Evolutionary conservation across 1,140 invertebrate genomes (phyloP).

Genomic region (Uloborus diversus): DNA sequence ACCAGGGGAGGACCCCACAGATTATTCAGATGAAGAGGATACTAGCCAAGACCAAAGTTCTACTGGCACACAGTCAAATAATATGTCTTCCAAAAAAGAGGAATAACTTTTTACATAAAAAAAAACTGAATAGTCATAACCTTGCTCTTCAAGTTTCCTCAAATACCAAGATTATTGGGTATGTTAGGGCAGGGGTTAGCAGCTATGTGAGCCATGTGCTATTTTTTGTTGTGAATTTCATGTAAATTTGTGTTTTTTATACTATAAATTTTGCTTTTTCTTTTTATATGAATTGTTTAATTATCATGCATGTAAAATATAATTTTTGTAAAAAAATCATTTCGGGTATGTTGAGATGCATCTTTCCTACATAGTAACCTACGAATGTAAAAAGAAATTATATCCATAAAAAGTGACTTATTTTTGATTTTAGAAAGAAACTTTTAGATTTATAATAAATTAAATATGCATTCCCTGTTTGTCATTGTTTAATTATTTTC

Average conservation of each 20-base stretch:
- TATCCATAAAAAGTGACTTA: slow-evolving; percentile 2
- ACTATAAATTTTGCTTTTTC: slow-evolving; percentile 8
- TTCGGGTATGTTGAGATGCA: background rate
- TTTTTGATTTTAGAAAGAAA: slow-evolving; percentile 15
- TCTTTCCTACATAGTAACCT: background rate
- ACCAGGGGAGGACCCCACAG: slow-evolving; percentile 88
- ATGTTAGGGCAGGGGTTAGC: background rate
- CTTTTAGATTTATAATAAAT: slow-evolving; percentile 15
- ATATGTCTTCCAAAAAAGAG: slow-evolving; percentile 38
- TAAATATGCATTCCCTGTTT: slow-evolving; percentile 12
- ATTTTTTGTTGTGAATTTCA: background rate
- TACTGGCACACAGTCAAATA: slow-evolving; percentile 2
- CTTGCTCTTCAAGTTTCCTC: background rate
- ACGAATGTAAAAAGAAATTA: background rate
- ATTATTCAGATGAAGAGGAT: slow-evolving; percentile 85
- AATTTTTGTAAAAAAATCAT: background rate
- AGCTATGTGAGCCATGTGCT: background rate
- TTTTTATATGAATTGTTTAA: slow-evolving; percentile 11
- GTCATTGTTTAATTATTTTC: background rate
- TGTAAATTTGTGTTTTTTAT: slow-evolving; percentile 24
- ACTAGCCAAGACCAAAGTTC: slow-evolving; percentile 67
- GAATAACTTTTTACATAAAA: background rate
- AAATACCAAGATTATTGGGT: background rate
- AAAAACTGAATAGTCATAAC: background rate
- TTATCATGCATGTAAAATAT: background rate